Evolutionary conservation across 2,113 vertebrate genomes (phyloP).

Genomic region (Bagarius yarrelli): DNA sequence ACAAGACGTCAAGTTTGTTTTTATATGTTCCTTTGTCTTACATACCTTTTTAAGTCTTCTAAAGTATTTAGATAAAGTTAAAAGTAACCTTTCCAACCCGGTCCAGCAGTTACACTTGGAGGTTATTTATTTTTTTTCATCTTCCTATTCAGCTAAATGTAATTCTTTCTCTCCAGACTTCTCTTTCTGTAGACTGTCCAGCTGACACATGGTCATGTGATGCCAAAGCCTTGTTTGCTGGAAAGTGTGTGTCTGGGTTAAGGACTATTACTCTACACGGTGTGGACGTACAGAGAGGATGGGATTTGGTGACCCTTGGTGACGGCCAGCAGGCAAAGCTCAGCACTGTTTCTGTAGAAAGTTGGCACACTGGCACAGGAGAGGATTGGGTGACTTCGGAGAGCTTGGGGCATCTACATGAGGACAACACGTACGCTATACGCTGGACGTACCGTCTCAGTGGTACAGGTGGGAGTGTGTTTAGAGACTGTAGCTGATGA

Average conservation of each 20-base stretch:
- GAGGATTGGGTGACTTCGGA: slow-evolving; percentile 60
- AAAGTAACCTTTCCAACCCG: too few species aligned
- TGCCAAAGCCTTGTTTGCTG: slow-evolving; percentile 60
- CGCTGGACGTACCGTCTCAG: slow-evolving; percentile 67
- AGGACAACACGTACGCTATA: slow-evolving; percentile 71
- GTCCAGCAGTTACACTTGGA: too few species aligned
- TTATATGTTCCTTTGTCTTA: too few species aligned
- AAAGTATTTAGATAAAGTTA: too few species aligned
- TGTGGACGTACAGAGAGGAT: slow-evolving; percentile 64
- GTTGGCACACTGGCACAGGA: slow-evolving; percentile 70
- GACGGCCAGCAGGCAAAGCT: slow-evolving; percentile 59
- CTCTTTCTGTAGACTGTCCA: not conserved
- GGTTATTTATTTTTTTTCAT: too few species aligned
- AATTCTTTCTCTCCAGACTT: not conserved
- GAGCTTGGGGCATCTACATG: slow-evolving; percentile 69
- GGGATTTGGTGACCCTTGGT: slow-evolving; percentile 57
- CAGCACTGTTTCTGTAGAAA: slow-evolving; percentile 61
- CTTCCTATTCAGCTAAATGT: not conserved
- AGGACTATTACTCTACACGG: slow-evolving; percentile 56
- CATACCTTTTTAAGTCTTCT: too few species aligned
- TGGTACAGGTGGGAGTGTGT: slow-evolving; percentile 55
- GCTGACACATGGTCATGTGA: slow-evolving; percentile 65
- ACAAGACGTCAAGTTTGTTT: too few species aligned
- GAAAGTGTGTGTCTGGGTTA: slow-evolving; percentile 13
- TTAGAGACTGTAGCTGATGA: not conserved